These are phyloP conservation scores for Drosophila equinoxialis DNA, from an alignment of 1,140 invertebrate species.

Conservation along the genomic window DNA sequence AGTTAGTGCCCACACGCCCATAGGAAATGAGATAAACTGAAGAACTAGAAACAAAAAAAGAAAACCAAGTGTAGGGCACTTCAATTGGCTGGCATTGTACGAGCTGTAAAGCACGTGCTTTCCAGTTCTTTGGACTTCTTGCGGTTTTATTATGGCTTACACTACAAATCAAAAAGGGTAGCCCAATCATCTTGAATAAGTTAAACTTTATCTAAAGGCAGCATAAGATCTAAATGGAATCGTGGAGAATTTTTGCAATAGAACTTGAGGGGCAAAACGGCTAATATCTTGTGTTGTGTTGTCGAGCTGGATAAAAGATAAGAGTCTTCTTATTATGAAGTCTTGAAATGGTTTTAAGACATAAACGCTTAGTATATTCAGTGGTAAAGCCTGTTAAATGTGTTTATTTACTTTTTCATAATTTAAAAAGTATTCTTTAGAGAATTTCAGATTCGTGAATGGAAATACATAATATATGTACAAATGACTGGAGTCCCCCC, in stretches of 20 bases:
- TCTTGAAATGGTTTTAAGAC: no score
- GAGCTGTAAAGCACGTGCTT: conserved; percentile 60
- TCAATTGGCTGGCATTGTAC: conserved; percentile 47
- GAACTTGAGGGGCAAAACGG: no score
- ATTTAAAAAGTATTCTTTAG: neutral
- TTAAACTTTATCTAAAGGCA: conserved; percentile 4
- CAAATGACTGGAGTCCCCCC: conserved; percentile 1
- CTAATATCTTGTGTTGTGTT: no score
- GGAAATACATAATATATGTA: neutral
- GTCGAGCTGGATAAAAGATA: no score
- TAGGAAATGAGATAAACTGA: neutral
- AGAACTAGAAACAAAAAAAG: neutral
- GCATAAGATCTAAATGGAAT: no score
- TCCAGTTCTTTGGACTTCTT: conserved; percentile 34
- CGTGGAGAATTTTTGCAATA: no score
- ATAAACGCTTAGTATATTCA: no score
- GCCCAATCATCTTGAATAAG: conserved; percentile 29
- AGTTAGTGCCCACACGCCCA: conserved; percentile 17
- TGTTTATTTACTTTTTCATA: neutral
- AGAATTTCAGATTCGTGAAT: conserved; percentile 1
- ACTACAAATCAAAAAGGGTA: conserved; percentile 20
- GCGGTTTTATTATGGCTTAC: conserved; percentile 45
- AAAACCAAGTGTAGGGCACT: conserved; percentile 35
- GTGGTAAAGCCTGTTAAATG: neutral
- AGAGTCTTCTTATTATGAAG: no score